Conservation (phyloP, 1,140 invertebrate species). For the Atopsyche davidsoni region DNA sequence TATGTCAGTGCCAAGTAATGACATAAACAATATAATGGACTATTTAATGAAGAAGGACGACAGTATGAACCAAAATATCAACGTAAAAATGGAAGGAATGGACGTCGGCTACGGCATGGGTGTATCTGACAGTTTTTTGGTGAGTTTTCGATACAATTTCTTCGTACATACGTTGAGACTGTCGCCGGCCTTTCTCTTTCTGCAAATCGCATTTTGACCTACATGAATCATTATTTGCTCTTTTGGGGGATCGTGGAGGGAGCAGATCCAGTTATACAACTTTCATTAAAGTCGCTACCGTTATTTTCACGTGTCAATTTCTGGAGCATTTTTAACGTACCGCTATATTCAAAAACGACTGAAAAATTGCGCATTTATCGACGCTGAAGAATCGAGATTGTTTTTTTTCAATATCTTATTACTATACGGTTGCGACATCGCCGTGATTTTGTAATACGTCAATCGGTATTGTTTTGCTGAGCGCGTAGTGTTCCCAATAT, state of each 20-base stretch:
- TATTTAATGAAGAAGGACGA: constrained; percentile 28
- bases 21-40: constrained; percentile 26
- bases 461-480: no score
- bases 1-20: constrained; percentile 26
- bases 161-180: not conserved
- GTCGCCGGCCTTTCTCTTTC: constrained; percentile 24
- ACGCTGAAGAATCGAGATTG: no score
- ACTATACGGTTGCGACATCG: not conserved
- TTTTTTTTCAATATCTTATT: no score
- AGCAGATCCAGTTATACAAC: constrained; percentile 22
- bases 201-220: constrained; percentile 22
- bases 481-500: constrained; percentile 32
- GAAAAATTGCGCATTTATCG: no score
- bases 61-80: not conserved
- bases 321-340: no score
- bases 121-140: constrained; percentile 20
- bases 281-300: constrained; percentile 16
- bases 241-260: constrained; percentile 9
- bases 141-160: constrained; percentile 12
- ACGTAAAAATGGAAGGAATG: constrained; percentile 14
- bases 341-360: no score
- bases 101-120: constrained; percentile 13
- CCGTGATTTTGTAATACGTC: not conserved
- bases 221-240: constrained; percentile 19
- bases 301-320: constrained; percentile 16